phyloP scores from a whole-genome alignment of 2,797 vertebrate species.

The Diglossa cyanea region DNA sequence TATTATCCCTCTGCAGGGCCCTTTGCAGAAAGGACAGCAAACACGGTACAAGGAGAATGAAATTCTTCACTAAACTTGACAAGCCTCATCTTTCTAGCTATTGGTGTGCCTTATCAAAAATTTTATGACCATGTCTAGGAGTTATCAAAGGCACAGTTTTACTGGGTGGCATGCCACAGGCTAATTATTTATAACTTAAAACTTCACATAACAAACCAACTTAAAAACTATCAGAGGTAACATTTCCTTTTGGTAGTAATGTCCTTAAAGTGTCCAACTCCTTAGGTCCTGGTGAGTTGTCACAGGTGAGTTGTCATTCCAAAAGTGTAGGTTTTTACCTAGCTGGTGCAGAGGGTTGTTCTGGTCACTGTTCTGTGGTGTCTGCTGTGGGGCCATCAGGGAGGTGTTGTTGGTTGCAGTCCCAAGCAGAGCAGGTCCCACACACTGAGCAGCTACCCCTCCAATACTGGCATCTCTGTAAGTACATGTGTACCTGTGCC shows the following conservation, averaged over 20 bases:
- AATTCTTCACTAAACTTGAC: background rate
- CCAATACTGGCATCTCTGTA: background rate
- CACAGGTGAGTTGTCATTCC: background rate
- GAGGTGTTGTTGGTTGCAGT: background rate
- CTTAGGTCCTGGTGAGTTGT: background rate
- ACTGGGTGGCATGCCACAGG: background rate
- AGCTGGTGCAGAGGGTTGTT: background rate
- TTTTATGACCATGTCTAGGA: background rate
- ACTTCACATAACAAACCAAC: background rate
- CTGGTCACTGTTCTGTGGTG: background rate
- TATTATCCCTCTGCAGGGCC: background rate
- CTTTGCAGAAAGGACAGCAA: background rate
- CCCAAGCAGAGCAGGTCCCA: background rate
- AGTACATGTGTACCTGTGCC: background rate
- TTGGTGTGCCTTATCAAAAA: background rate
- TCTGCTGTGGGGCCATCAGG: background rate
- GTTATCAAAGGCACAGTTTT: background rate
- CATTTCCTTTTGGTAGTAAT: background rate
- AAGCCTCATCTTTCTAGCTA: background rate
- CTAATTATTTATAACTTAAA: background rate
- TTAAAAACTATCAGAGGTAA: background rate
- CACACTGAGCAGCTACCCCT: background rate
- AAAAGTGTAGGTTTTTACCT: background rate
- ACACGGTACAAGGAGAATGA: background rate
- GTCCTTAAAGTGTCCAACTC: background rate